These are phyloP conservation scores for Clamator glandarius DNA, from an alignment of 2,797 vertebrate species.

Conservation along the genomic window DNA sequence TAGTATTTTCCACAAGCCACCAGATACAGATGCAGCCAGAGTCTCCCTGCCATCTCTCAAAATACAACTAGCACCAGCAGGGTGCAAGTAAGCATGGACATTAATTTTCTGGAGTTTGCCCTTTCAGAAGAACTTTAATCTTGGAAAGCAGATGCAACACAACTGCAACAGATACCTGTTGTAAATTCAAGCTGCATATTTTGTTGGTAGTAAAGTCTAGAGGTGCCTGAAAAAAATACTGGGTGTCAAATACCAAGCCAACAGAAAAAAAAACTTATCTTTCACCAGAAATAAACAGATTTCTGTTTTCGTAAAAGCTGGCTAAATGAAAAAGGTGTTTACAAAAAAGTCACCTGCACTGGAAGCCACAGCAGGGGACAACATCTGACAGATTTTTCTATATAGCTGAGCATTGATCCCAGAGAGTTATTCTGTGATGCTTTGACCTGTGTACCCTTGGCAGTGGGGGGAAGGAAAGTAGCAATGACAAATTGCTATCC, in stretches of 20 bases:
- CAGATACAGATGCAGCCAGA: not conserved
- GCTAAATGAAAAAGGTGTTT: slow-evolving; percentile 20
- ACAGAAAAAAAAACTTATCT: not conserved
- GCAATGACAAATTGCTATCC: slow-evolving; percentile 75
- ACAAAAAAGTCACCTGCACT: slow-evolving; percentile 48
- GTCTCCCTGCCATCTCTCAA: not conserved
- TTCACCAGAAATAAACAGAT: not conserved
- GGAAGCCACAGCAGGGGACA: slow-evolving; percentile 52
- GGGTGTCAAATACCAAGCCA: slow-evolving; percentile 14
- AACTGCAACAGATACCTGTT: not conserved
- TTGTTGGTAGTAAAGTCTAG: not conserved
- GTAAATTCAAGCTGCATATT: not conserved
- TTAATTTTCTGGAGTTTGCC: slow-evolving; percentile 12
- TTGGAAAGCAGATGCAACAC: slow-evolving; percentile 14
- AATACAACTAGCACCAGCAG: not conserved
- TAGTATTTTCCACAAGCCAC: not conserved
- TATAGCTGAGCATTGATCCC: slow-evolving; percentile 53
- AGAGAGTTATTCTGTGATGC: slow-evolving; percentile 57
- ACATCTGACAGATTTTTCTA: slow-evolving; percentile 51
- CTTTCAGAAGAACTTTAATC: slow-evolving; percentile 22
- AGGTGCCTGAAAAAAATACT: not conserved
- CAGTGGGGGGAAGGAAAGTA: slow-evolving; percentile 74
- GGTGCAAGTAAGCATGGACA: not conserved
- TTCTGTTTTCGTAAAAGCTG: not conserved
- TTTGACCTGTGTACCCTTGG: slow-evolving; percentile 71